Evolutionary conservation across 2,113 vertebrate genomes (phyloP), one percentile per base, ranked within the genome.

Genomic region (Mastomys natalensis): DNA sequence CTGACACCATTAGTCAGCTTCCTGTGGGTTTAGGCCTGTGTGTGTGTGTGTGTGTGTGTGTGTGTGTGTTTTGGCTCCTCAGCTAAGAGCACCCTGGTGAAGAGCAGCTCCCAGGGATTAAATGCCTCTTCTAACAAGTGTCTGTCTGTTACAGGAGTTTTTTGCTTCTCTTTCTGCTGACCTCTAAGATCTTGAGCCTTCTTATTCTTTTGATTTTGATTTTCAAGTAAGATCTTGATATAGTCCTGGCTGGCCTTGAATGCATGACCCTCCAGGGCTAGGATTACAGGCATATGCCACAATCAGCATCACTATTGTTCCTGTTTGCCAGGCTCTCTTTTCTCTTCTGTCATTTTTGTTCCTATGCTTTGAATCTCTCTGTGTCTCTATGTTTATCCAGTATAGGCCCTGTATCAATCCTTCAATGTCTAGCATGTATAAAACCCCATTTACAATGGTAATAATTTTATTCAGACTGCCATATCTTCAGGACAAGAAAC

Each of bases 381-480:
- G 45, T 0, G 5, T 84, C 43, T 66, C 3, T 37, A 37, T 9
- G n/a, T 4, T 31, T 89, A 10, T 66, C 40, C 72, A 9, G 45
- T 26, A 80, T 12, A 90, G 29, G 45, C 72, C 43, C 53, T 78
- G 58, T 70, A 53, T 48, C 40, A 45, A n/a, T 43, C 22, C 68
- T 24, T 84, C 48, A 34, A 72, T 58, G 76, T 34, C 66, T 62
- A 84, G 60, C 48, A 95, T 37, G 64, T 74, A 1, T 26, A 80
- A 90, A 93, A 84, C 6, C 51, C 81, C 55, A 87, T 55, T 55
- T 77, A 72, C 1, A 55, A 3, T 4, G 72, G 87, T 26, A 40
- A 70, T 77, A 76, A 55, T 84, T 94, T 95, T 31, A 43, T 70
- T 91, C 85, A 26, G 58, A 92, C 34, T n/a, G 43, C 45, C 64